Evolutionary conservation across 2,113 vertebrate genomes (phyloP).

Genomic region (Castor canadensis): DNA sequence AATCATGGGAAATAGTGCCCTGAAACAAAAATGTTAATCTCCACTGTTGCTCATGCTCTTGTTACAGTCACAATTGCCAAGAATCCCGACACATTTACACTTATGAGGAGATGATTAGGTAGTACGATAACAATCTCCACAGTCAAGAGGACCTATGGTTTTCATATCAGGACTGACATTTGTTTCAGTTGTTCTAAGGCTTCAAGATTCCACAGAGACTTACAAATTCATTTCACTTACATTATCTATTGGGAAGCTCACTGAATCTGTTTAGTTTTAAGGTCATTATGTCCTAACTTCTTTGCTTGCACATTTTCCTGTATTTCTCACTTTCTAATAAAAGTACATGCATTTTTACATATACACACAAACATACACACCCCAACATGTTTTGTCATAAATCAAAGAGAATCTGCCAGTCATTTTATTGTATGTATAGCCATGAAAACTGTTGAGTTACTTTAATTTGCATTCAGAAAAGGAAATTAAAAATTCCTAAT

Average conservation of each 20-base stretch:
- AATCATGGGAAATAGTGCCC: background rate
- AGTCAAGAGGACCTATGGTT: background rate
- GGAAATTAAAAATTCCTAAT: background rate
- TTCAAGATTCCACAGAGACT: background rate
- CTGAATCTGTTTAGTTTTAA: background rate
- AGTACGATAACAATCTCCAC: background rate
- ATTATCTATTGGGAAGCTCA: background rate
- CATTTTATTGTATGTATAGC: background rate
- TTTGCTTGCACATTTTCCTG: background rate
- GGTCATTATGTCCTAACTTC: background rate
- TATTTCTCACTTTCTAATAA: background rate
- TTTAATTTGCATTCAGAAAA: conserved; percentile 67
- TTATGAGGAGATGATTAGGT: background rate
- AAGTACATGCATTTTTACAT: background rate
- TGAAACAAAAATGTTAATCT: background rate
- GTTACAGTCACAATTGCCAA: background rate
- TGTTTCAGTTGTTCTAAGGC: background rate
- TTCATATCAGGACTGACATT: background rate
- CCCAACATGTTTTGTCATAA: background rate
- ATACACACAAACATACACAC: background rate
- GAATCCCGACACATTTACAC: background rate
- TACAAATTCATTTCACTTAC: background rate
- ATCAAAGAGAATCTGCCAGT: background rate
- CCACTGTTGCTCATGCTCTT: background rate
- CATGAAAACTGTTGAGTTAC: conserved; percentile 9